phyloP scores from a whole-genome alignment of 1,140 invertebrate species.

The Zophobas atratus region DNA sequence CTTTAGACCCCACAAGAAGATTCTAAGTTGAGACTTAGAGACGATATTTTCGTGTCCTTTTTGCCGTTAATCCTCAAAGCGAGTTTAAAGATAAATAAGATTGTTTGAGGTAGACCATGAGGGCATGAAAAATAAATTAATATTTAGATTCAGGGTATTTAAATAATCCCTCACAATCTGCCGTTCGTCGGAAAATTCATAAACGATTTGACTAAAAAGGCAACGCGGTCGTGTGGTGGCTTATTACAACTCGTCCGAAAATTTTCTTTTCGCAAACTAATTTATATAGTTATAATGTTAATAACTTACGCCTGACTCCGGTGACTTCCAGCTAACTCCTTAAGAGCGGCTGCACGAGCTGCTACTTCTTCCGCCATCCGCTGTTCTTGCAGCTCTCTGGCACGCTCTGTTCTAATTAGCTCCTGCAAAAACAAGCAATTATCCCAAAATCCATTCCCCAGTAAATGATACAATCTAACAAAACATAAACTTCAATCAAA shows the following conservation, averaged over 20 bases:
- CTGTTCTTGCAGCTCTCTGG: slow-evolving; percentile 78
- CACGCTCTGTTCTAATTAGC: slow-evolving; percentile 70
- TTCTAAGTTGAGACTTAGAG: slow-evolving; percentile 27
- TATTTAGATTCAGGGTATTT: slow-evolving; percentile 18
- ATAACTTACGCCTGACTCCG: slow-evolving; percentile 54
- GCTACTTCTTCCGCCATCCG: slow-evolving; percentile 74
- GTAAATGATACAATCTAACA: background rate
- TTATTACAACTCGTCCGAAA: slow-evolving; percentile 22
- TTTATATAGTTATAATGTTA: slow-evolving; percentile 19
- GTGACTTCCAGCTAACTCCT: slow-evolving; percentile 69
- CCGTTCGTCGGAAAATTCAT: background rate
- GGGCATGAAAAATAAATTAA: slow-evolving; percentile 33
- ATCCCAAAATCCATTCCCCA: background rate
- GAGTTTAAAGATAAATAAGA: slow-evolving; percentile 27
- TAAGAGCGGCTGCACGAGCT: slow-evolving; percentile 72
- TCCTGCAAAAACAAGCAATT: slow-evolving; percentile 58
- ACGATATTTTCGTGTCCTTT: slow-evolving; percentile 32
- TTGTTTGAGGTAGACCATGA: slow-evolving; percentile 1
- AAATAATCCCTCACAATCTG: slow-evolving; percentile 30
- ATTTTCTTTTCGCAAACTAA: slow-evolving; percentile 27
- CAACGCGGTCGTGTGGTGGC: background rate
- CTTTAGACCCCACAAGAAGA: slow-evolving; percentile 20
- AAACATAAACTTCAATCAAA: background rate
- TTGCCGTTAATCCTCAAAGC: slow-evolving; percentile 10
- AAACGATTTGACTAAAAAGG: slow-evolving; percentile 23